Base-by-base conservation (phyloP, 2,888 invertebrate species). In the Tipula vernalis region DNA sequence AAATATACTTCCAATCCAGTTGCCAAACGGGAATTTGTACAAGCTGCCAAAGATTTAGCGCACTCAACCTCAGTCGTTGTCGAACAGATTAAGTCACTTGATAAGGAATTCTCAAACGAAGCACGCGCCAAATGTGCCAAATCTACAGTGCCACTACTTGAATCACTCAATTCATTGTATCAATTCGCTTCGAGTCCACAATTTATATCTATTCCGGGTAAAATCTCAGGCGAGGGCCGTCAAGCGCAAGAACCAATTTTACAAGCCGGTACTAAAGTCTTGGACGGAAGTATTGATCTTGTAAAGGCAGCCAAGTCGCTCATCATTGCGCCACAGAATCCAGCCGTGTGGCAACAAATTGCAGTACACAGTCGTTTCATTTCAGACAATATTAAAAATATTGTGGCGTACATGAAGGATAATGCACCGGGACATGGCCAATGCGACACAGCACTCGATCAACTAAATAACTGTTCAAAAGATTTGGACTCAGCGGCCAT, bases 41-140 rank as follows among this genome's bases (percentile, higher is more conserved):
- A 99, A 90, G 96, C 98, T 88, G 99, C 99, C 87, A 98, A 98
- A 91, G 98, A 99, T 90, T 98, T 99, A 1, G 99, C 99, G 86
- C 97, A 97, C 91, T 97, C 97, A 18, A 99, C 99, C 0, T 97
- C 98, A 0, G 95, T 95, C 88, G 94, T 99, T 28, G 99, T 99
- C 28, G 97, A 97, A 91, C 97, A 98, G 91, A 98, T 99, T 89
- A 99, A 99, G 92, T 95, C 94, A 0, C 91, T 96, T 44, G 98
- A 99, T 91, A 94, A 94, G 42, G 96, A 97, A 89, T 98, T 97
- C 89, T 95, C 95, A 13, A 95, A 96, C 88, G 93, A 93, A 41
- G 96, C 96, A 90, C 93, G 96, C 0, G 93, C 94, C 10, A 94
- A 94, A 15, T 96, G 97, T 89, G 93, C 94, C 10, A 94, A 94